Conservation (phyloP, 2,888 invertebrate genomes). For the Pheosia tremula region DNA sequence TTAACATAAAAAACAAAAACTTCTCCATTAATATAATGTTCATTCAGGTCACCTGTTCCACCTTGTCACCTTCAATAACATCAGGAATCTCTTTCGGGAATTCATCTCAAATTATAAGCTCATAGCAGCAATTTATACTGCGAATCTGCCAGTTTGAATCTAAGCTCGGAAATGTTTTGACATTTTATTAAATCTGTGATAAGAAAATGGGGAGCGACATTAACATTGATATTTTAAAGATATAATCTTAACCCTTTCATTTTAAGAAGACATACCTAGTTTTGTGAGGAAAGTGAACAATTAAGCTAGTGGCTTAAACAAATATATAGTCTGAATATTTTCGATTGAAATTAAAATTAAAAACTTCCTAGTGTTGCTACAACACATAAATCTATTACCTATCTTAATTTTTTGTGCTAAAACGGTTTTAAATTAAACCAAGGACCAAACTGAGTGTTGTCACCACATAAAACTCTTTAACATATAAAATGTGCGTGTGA, state of each 20-base stretch:
- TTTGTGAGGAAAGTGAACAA: no score
- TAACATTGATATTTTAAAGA: no score
- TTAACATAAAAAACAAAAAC: not conserved
- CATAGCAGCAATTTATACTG: not conserved
- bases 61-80: not conserved
- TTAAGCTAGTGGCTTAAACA: no score
- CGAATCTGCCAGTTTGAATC: not conserved
- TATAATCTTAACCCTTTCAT: no score
- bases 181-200: not conserved
- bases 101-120: not conserved
- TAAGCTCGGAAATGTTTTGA: not conserved
- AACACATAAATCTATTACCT: no score
- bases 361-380: no score
- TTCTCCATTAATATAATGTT: not conserved
- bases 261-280: no score
- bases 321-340: no score
- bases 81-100: not conserved
- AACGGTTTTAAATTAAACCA: not conserved
- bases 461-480: not conserved
- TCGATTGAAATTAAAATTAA: no score
- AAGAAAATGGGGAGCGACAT: not conserved
- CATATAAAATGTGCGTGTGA: slow-evolving; percentile 16
- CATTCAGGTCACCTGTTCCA: not conserved
- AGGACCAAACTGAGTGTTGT: not conserved
- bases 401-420: not conserved